phyloP scores from a whole-genome alignment of 2,888 invertebrate species.

The Podabrus alpinus region DNA sequence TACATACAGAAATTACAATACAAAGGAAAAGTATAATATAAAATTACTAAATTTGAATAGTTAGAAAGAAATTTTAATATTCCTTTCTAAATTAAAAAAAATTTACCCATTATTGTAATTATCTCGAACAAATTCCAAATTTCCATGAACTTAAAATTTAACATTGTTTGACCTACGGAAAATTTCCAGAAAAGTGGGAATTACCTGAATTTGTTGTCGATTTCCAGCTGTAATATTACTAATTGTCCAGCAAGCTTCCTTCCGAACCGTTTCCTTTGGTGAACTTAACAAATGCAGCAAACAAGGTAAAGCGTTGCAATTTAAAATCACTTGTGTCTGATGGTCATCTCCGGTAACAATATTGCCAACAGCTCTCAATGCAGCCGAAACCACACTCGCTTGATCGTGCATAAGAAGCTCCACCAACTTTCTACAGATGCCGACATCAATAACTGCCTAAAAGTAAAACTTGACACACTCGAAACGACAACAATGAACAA shows the following conservation, averaged over 20 bases:
- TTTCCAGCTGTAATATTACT: slow-evolving; percentile 97
- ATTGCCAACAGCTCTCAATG: slow-evolving; percentile 94
- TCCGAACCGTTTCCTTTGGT: slow-evolving; percentile 82
- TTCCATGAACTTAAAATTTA: too few relatives aligned
- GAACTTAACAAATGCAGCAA: slow-evolving; percentile 77
- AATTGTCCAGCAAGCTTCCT: slow-evolving; percentile 97
- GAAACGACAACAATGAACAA: not conserved
- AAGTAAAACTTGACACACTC: not conserved
- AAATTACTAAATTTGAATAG: too few relatives aligned
- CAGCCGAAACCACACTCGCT: slow-evolving; percentile 86
- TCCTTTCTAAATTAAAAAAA: too few relatives aligned
- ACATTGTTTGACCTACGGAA: too few relatives aligned
- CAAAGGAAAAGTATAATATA: too few relatives aligned
- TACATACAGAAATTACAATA: too few relatives aligned
- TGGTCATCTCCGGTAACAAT: slow-evolving; percentile 96
- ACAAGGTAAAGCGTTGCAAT: slow-evolving; percentile 87
- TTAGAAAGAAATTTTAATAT: too few relatives aligned
- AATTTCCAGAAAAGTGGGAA: not conserved
- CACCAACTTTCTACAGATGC: slow-evolving; percentile 75
- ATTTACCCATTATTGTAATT: too few relatives aligned
- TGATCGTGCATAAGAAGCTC: slow-evolving; percentile 72
- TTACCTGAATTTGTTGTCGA: slow-evolving; percentile 87
- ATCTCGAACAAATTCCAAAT: too few relatives aligned
- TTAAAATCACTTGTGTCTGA: slow-evolving; percentile 93
- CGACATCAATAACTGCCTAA: slow-evolving; percentile 91